These are phyloP conservation scores for Drosophila affinis DNA, from an alignment of 2,888 invertebrate species.

Conservation along the genomic window DNA sequence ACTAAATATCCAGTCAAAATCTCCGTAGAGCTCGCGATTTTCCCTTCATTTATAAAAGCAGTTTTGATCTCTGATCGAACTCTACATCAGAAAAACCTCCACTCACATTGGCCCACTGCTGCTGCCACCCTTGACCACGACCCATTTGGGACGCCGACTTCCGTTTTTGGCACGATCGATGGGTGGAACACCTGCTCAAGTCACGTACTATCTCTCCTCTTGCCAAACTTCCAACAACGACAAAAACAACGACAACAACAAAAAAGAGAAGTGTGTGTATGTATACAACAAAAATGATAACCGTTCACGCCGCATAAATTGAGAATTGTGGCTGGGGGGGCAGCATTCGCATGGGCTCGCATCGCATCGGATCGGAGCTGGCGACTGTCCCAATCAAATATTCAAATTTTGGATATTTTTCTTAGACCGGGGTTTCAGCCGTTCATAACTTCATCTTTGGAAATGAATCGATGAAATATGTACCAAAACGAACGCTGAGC, in stretches of 20 bases:
- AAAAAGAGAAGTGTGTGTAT: background rate
- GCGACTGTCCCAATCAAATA: conserved; percentile 73
- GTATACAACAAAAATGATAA: conserved; percentile 48
- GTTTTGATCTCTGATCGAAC: background rate
- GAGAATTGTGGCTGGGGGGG: conserved; percentile 63
- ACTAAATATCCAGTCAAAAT: no score
- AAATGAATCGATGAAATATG: conserved; percentile 82
- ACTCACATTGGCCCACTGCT: conserved; percentile 4
- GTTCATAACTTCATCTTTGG: conserved; percentile 78
- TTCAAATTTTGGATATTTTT: conserved; percentile 67
- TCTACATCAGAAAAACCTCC: background rate
- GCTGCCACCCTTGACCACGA: conserved; percentile 68
- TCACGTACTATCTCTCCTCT: conserved; percentile 60
- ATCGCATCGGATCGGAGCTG: conserved; percentile 14
- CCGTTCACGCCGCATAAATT: conserved; percentile 80
- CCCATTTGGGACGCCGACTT: conserved; percentile 50
- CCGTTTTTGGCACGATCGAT: conserved; percentile 42
- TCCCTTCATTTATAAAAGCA: no score
- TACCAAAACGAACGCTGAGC: conserved; percentile 56
- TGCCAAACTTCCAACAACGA: conserved; percentile 32
- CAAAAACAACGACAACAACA: background rate
- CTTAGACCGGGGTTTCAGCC: conserved; percentile 36
- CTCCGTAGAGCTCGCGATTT: no score
- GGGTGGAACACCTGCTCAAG: conserved; percentile 63
- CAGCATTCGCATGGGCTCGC: background rate